Evolutionary conservation across 2,113 vertebrate species (phyloP), one percentile per base, ranked within the genome.

Genomic region (Siniperca chuatsi): DNA sequence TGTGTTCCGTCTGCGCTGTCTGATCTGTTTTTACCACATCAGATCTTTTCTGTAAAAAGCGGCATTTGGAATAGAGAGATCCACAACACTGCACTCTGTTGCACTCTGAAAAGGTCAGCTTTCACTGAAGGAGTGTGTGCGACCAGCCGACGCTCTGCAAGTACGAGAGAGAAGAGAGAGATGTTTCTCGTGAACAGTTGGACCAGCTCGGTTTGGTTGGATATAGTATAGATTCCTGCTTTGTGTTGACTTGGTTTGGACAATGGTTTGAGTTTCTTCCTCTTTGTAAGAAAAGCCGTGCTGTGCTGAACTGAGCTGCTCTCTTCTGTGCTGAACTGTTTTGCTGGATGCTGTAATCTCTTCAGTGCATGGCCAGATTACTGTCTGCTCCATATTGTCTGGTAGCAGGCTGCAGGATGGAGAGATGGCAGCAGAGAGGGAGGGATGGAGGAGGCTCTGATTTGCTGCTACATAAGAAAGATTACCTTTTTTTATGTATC

Each of bases 361-460:
- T 75, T 91, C 89, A 86, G 91, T 71, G 89, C 89, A 86, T 80
- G 81, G 91, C 83, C 90, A 93, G 93, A 93, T 95, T 95, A 94
- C 90, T 89, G 87, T 90, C 93, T 92, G 90, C 89, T 94, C 92
- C 93, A 92, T 92, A 92, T 92, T 94, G 89, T 91, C 81, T 91
- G 83, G 87, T 87, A 88, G 74, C 48, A 33, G 82, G 78, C 69
- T 83, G 87, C 84, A 68, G 84, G 90, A 89, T 72, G 87, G 87
- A 78, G 84, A 62, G 87, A 84, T 74, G 85, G 83, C 73, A 74
- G 73, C 74, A 79, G 69, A 58, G 67, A 83, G 85, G 57, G 78
- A 77, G 78, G 78, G 75, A 79, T 7, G 54, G 48, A 83, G 79
- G 62, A 76, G 81, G 83, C 79, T 80, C 82, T 82, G 87, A 86